A percentile compares a stretch with the other conserved stretches of the same genome.
These are phyloP conservation scores for Lagocephalus sceleratus DNA, from an alignment of 2,797 vertebrate genomes.

Conservation along the genomic window DNA sequence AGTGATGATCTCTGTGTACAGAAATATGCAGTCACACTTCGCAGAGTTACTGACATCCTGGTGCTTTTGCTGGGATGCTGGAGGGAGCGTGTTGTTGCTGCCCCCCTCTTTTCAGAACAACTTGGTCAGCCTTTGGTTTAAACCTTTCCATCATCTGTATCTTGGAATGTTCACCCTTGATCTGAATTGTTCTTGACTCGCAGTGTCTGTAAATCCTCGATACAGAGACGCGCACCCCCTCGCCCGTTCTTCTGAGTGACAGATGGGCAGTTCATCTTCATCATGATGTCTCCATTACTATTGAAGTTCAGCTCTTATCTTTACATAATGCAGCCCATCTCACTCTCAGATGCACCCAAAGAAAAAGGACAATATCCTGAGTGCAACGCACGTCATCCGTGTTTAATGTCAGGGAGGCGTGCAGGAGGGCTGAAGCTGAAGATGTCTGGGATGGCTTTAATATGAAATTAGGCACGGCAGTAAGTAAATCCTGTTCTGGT, in stretches of 20 bases:
- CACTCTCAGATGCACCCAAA: constrained; percentile 42
- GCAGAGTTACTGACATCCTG: too few relatives aligned
- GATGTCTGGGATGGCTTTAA: constrained; percentile 15
- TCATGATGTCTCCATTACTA: constrained; percentile 35
- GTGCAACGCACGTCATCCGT: constrained; percentile 45
- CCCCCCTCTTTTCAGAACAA: too few relatives aligned
- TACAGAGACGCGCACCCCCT: too few relatives aligned
- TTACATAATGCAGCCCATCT: constrained; percentile 53
- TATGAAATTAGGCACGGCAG: constrained; percentile 6
- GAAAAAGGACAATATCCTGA: constrained; percentile 51
- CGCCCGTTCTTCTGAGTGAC: not conserved
- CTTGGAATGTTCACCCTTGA: constrained; percentile 36
- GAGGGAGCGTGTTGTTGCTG: too few relatives aligned
- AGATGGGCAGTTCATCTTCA: constrained; percentile 48
- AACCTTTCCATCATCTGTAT: too few relatives aligned
- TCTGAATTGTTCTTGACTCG: constrained; percentile 43
- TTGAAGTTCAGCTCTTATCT: constrained; percentile 39
- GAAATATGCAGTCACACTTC: too few relatives aligned
- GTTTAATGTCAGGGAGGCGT: constrained; percentile 49
- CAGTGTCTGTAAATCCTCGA: too few relatives aligned
- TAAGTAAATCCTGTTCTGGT: not conserved
- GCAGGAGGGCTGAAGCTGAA: constrained; percentile 5
- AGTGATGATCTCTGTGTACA: too few relatives aligned
- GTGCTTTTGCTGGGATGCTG: too few relatives aligned
- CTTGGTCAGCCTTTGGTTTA: too few relatives aligned